These are phyloP conservation scores for Acipenser ruthenus DNA, from an alignment of 2,797 vertebrate species.

Conservation along the genomic window DNA sequence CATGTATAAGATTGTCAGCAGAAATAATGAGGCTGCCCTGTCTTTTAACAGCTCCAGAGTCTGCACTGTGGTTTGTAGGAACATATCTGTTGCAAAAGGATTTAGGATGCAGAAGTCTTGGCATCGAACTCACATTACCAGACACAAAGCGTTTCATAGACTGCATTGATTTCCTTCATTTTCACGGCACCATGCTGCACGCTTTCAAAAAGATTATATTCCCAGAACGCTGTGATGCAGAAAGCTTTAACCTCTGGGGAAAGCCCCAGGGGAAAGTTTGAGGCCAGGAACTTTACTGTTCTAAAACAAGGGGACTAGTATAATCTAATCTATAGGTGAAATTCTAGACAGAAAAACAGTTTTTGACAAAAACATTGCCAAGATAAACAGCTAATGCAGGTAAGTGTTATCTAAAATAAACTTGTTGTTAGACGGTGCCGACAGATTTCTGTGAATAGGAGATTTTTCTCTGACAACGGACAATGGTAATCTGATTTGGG, in stretches of 20 bases:
- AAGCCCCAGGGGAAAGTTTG: slow-evolving; percentile 39
- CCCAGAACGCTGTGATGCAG: slow-evolving; percentile 5
- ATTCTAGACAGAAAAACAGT: slow-evolving; percentile 38
- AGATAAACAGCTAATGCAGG: too few relatives aligned
- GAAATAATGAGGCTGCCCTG: background rate
- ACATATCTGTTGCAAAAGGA: background rate
- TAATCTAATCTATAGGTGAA: slow-evolving; percentile 48
- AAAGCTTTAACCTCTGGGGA: background rate
- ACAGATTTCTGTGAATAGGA: too few relatives aligned
- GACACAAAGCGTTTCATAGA: slow-evolving; percentile 23
- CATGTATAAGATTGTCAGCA: too few relatives aligned
- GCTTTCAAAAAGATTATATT: slow-evolving; percentile 38
- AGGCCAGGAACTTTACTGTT: slow-evolving; percentile 54
- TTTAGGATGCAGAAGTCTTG: background rate
- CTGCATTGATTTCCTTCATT: slow-evolving; percentile 36
- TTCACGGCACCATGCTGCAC: slow-evolving; percentile 39
- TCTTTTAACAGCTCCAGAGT: background rate
- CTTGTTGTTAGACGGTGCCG: too few relatives aligned
- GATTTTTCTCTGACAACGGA: too few relatives aligned
- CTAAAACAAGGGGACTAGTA: slow-evolving; percentile 55
- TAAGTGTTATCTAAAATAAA: too few relatives aligned
- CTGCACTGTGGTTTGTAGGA: background rate
- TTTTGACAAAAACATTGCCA: slow-evolving; percentile 24
- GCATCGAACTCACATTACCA: background rate
- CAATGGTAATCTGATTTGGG: too few relatives aligned